These are phyloP conservation scores for Triplophysa dalaica DNA, from an alignment of 2,113 vertebrate species.

Conservation along the genomic window DNA sequence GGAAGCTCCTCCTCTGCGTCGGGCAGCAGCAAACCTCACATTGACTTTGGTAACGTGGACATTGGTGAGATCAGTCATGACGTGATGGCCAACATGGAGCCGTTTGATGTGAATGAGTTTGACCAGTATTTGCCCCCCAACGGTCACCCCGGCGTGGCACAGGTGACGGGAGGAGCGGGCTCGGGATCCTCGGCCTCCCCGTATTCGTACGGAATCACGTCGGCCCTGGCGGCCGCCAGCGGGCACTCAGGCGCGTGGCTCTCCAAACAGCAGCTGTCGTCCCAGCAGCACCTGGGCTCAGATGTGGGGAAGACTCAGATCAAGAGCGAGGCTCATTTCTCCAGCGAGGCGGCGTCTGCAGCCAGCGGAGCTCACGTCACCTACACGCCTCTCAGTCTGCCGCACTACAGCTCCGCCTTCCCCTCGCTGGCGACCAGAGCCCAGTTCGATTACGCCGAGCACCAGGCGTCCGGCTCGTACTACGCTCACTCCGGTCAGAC, in stretches of 20 bases:
- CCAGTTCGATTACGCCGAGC: slow-evolving; percentile 95
- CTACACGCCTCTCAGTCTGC: slow-evolving; percentile 94
- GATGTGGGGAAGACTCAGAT: slow-evolving; percentile 90
- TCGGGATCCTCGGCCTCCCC: slow-evolving; percentile 67
- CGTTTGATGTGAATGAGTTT: slow-evolving; percentile 96
- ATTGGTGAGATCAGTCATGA: slow-evolving; percentile 99
- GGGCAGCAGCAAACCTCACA: slow-evolving; percentile 89
- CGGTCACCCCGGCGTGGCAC: slow-evolving; percentile 82
- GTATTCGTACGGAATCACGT: slow-evolving; percentile 85
- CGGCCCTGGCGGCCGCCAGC: slow-evolving; percentile 88
- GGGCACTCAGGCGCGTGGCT: slow-evolving; percentile 96
- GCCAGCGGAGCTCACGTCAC: slow-evolving; percentile 87
- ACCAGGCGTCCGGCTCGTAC: slow-evolving; percentile 92
- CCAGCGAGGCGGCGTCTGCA: slow-evolving; percentile 75
- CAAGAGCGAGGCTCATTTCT: slow-evolving; percentile 92
- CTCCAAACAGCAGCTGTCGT: slow-evolving; percentile 91
- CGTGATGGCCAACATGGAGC: slow-evolving; percentile 99
- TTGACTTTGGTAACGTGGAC: slow-evolving; percentile 97
- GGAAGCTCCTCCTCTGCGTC: slow-evolving; percentile 66
- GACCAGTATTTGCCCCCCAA: slow-evolving; percentile 97
- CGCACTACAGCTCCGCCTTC: slow-evolving; percentile 95
- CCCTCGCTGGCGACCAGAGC: slow-evolving; percentile 92
- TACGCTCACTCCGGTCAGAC: slow-evolving; percentile 92
- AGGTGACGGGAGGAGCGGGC: slow-evolving; percentile 64
- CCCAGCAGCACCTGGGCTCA: slow-evolving; percentile 65